Base-by-base conservation (phyloP, 2,888 invertebrate genomes). In the Hydroisotoma schaefferi region DNA sequence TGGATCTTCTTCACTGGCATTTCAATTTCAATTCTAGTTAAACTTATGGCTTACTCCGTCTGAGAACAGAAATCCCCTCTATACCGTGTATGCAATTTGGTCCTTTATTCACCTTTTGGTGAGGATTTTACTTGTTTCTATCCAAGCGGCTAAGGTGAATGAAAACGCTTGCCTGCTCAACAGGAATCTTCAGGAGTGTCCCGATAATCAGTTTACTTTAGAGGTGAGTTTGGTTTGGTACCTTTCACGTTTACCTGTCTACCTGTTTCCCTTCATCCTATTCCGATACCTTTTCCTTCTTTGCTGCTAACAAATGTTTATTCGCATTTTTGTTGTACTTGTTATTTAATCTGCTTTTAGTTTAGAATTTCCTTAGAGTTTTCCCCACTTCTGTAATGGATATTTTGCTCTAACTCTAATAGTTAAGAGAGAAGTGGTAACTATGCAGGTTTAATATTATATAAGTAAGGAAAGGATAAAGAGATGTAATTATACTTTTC, bases 61-160 rank as follows among this genome's bases (percentile, higher is more conserved):
- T 6, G 46, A 46, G 18, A 43, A 15, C 12, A 8, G 23, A 25
- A 46, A 46, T 46, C 3, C 10, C 6, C 23, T 46, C 5, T 25
- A 46, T 15, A 4, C 46, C 25, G 6, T 46, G 4, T 46, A 23
- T 23, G 20, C 46, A 10, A 15, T 46, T 12, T 46, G 46, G 46
- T 46, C 46, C 3, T 46, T 46, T 23, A 5, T 46, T 4, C 46
- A 46, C 20, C 25, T 46, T 6, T 15, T 46, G 2, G 15, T 25
- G 6, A 10, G 46, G 15, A 10, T 43, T 43, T 18, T 46, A 6
- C 46, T 46, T 25, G 20, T 46, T 6, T 46, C 46, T 25, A 23
- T 46, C 6, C 46, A 46, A 46, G 46, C 46, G 5, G 46, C 46
- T 8, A 46, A 46, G 20, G 46, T 46, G 20, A 46, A 46, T 25